A percentile compares a stretch with the other conserved stretches of the same genome.
These are phyloP conservation scores for Smithornis capensis DNA, from an alignment of 2,113 vertebrate genomes.

Conservation along the genomic window DNA sequence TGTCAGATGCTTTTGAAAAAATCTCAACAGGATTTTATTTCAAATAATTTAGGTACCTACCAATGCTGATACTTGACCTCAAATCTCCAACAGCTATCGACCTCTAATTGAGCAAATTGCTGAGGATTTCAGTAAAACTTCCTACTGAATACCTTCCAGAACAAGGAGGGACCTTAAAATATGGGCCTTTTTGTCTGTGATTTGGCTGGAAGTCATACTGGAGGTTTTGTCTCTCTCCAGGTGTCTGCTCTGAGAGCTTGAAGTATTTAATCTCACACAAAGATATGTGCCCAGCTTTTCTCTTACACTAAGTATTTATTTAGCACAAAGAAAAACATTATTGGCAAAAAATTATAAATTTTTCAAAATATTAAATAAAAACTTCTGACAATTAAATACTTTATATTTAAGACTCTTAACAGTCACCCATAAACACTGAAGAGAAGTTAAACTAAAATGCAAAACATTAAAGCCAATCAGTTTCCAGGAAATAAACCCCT, in stretches of 20 bases:
- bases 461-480: background rate
- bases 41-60: background rate
- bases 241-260: background rate
- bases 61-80: background rate
- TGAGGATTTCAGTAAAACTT: background rate
- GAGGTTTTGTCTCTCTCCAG: background rate
- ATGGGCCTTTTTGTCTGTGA: background rate
- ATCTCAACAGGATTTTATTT: background rate
- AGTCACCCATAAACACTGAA: background rate
- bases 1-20: background rate
- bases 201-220: background rate
- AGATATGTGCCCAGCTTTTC: background rate
- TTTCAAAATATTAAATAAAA: background rate
- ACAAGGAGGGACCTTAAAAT: background rate
- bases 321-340: background rate
- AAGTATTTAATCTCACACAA: background rate
- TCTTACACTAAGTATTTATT: background rate
- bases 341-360: background rate
- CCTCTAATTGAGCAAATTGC: background rate
- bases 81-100: background rate
- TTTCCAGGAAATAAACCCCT: background rate
- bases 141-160: background rate
- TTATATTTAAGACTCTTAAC: background rate
- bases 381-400: background rate
- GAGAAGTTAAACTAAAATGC: background rate